Percentiles rank a stretch among this genome's conserved stretches.
phyloP scores from a whole-genome alignment of 2,797 vertebrate genomes.

The Choloepus didactylus region DNA sequence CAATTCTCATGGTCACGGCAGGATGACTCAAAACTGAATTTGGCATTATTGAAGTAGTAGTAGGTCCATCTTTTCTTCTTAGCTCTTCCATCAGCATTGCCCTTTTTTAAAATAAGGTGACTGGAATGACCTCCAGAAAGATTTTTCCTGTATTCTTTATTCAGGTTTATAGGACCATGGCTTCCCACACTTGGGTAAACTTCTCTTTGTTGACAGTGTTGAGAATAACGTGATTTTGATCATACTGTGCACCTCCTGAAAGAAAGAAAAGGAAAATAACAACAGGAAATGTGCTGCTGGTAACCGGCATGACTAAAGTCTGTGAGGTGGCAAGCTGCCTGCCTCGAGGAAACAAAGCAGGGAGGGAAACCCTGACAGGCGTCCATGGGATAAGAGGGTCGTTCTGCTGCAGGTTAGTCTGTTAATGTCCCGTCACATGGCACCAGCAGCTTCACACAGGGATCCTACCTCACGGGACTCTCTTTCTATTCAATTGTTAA shows the following conservation, averaged over 20 bases:
- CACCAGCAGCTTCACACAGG: background rate
- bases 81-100: background rate
- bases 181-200: conserved; percentile 92
- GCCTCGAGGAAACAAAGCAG: background rate
- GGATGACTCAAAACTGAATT: background rate
- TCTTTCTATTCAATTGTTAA: conserved; percentile 1
- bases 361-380: too few relatives aligned
- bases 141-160: background rate
- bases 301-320: background rate
- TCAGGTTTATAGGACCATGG: conserved; percentile 91
- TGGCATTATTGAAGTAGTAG: background rate
- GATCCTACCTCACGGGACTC: background rate
- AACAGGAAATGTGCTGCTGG: background rate
- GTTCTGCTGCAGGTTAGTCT: rapidly evolving
- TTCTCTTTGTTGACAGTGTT: conserved; percentile 91
- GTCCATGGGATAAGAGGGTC: rapidly evolving
- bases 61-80: too few relatives aligned
- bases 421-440: background rate
- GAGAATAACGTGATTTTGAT: conserved; percentile 94
- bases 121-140: background rate
- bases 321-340: background rate
- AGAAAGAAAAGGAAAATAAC: conserved; percentile 46
- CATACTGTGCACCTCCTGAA: conserved; percentile 95
- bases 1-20: background rate
- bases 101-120: background rate